These are phyloP conservation scores for Saimiri boliviensis DNA, from an alignment of 2,113 vertebrate species.

Conservation along the genomic window DNA sequence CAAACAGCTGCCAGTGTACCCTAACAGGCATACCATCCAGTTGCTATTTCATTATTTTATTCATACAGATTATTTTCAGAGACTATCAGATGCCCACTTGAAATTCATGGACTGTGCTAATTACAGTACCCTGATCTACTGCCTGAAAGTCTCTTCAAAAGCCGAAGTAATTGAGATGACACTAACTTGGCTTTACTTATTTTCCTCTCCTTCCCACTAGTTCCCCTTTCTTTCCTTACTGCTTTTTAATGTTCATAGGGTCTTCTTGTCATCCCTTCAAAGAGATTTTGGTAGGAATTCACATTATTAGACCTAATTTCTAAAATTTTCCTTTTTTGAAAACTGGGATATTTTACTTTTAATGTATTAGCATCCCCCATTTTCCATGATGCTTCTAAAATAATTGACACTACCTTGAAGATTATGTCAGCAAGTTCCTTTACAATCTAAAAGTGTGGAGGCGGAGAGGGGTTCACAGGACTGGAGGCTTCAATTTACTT, in stretches of 20 bases:
- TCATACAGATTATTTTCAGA: not conserved
- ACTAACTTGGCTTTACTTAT: not conserved
- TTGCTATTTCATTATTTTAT: not conserved
- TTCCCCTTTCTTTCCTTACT: not conserved
- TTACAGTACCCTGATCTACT: not conserved
- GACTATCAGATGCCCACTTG: not conserved
- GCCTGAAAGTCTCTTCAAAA: not conserved
- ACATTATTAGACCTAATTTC: not conserved
- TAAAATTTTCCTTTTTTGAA: not conserved
- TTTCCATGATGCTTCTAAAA: conserved; percentile 21
- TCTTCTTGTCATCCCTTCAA: not conserved
- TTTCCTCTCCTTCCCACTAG: not conserved
- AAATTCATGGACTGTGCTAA: not conserved
- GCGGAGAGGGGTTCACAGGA: accelerated
- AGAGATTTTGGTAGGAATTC: conserved; percentile 10
- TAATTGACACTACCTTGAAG: not conserved
- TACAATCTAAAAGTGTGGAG: not conserved
- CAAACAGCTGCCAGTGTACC: not conserved
- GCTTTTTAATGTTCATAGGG: not conserved
- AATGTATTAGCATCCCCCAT: not conserved
- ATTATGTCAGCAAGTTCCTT: not conserved
- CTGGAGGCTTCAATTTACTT: not conserved
- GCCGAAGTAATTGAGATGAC: not conserved
- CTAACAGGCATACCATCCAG: not conserved
- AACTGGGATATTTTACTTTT: not conserved